These are phyloP conservation scores for Epistrophe eligans DNA, from an alignment of 2,888 invertebrate species.

Conservation along the genomic window DNA sequence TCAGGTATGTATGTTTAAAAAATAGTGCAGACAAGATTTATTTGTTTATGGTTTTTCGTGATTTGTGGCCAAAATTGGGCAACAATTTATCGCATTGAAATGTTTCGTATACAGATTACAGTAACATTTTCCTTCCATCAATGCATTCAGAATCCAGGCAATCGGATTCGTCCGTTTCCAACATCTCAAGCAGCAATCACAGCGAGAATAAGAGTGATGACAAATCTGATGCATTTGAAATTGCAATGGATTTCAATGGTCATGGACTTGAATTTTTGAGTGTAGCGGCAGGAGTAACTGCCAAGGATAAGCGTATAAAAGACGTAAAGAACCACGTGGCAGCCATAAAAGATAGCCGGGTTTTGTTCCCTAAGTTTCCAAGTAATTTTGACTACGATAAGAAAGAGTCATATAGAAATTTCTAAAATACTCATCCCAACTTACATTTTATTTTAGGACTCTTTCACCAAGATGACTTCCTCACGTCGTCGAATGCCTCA, in stretches of 20 bases:
- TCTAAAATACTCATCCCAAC: neutral
- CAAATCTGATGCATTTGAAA: conserved; percentile 77
- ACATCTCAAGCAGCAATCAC: conserved; percentile 78
- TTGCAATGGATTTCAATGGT: conserved; percentile 80
- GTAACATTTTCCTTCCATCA: conserved; percentile 80
- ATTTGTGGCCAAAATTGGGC: conserved; percentile 34
- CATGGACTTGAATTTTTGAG: conserved; percentile 87
- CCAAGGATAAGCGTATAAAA: conserved; percentile 94
- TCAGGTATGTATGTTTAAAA: conserved; percentile 81
- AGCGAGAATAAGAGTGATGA: conserved; percentile 78
- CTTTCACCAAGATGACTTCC: conserved; percentile 81
- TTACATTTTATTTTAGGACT: conserved; percentile 77
- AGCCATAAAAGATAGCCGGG: conserved; percentile 80
- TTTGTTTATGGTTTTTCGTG: conserved; percentile 57
- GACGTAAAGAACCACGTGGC: conserved; percentile 89
- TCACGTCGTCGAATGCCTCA: conserved; percentile 79
- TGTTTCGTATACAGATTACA: conserved; percentile 81
- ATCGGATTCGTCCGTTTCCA: conserved; percentile 77
- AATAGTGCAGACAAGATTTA: conserved; percentile 6
- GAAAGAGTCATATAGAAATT: neutral
- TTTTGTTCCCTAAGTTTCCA: conserved; percentile 79
- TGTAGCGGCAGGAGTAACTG: conserved; percentile 93
- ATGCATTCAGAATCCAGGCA: conserved; percentile 79
- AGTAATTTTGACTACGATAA: conserved; percentile 76
- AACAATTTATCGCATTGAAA: conserved; percentile 39